These are phyloP conservation scores for Danio jaintianensis DNA, from an alignment of 2,797 vertebrate species.

Conservation along the genomic window DNA sequence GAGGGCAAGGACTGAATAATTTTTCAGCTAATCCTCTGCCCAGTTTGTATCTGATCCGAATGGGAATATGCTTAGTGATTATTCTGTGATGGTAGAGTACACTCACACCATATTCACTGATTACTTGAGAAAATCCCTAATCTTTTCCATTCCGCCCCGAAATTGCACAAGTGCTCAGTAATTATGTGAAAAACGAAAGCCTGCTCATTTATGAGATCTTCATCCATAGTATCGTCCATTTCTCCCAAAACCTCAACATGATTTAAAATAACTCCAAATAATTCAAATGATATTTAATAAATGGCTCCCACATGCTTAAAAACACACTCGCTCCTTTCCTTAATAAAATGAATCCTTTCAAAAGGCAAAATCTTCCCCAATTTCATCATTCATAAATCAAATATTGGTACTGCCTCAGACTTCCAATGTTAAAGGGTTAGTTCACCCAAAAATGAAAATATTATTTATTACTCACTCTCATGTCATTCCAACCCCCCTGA, in stretches of 20 bases:
- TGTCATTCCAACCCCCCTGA: too few relatives aligned
- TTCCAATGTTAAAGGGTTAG: too few relatives aligned
- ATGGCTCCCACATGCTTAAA: too few relatives aligned
- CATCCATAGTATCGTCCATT: background rate
- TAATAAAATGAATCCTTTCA: too few relatives aligned
- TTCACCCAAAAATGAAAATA: too few relatives aligned
- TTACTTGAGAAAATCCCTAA: background rate
- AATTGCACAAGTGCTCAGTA: background rate
- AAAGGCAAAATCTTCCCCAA: too few relatives aligned
- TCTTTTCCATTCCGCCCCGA: slow-evolving; percentile 7
- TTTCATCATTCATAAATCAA: too few relatives aligned
- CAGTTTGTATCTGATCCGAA: slow-evolving; percentile 7
- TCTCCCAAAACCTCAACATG: background rate
- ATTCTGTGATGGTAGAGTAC: slow-evolving; percentile 11
- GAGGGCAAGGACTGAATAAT: background rate
- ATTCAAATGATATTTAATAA: too few relatives aligned
- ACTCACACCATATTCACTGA: slow-evolving; percentile 1
- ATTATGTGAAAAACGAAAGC: slow-evolving; percentile 1
- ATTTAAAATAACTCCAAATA: background rate
- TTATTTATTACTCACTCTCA: too few relatives aligned
- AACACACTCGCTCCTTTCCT: too few relatives aligned
- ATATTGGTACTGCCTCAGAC: too few relatives aligned
- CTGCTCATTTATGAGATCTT: background rate
- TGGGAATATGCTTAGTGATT: slow-evolving; percentile 21
- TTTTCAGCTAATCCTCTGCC: background rate